Evolutionary conservation across 2,888 invertebrate genomes (phyloP), one percentile per base, ranked within the genome.

Genomic region (Protodeltote pygarga): DNA sequence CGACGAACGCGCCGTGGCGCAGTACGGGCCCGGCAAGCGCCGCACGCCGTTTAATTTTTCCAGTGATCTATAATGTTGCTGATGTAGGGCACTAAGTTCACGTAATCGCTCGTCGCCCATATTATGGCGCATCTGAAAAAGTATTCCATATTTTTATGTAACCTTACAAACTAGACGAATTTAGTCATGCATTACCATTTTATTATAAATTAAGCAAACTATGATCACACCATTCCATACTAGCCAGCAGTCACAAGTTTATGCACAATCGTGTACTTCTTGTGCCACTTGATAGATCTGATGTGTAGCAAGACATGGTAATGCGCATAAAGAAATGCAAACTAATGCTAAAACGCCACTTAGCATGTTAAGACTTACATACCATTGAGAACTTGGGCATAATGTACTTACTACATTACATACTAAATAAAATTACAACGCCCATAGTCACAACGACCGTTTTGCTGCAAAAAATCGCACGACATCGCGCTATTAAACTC

Each of bases 81-180:
- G 92, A 33, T 66, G 71, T 3, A 53, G 38, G 5, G 93, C 92
- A 57, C 88, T 93, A 57, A 93, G 78, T 50, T 95, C 94, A 48
- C 93, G 90, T 67, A 94, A 81, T 79, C 94, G 93, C 62, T 94
- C 94, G 53, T 95, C 95, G 40, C 92, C 93, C 78, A 94, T 93
- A 73, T 92, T 93, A 73, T 93, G 93, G 67, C 93, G 93, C 69
- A 94, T 92, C 94, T 95, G 83, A 2, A 80, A 78, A 11, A 1
- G n/a, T 23, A 11, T 28, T 17, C 20, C 20, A 16, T 2, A 11
- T 3, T 25, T 28, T 23, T 53, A 23, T 15, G 13, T 6, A 15
- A 9, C 3, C 38, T 23, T 17, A 8, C 4, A 23, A 16, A 23
- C 15, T 14, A 15, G 3, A 19, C 13, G 17, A n/a, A n/a, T 3